Base-by-base conservation (phyloP, 1,140 invertebrate genomes). In the Lepidurus apus region DNA sequence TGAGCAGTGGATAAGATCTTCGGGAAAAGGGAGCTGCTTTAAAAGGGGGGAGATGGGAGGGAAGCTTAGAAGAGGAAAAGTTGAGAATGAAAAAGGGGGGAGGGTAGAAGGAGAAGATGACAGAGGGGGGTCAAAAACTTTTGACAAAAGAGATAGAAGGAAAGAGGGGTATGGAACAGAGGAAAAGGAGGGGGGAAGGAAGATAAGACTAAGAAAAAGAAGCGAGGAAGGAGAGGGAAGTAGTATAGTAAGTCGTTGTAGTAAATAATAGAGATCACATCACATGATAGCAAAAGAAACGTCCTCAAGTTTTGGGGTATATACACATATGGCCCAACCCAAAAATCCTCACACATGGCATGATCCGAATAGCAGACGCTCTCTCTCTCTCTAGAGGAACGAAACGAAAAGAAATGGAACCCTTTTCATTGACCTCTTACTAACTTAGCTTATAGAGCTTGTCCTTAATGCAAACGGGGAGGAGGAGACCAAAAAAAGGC, bases 211-310 rank as follows among this genome's bases (percentile, higher is more conserved):
- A 45, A n/a, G 42, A 73, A 74, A 47, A 77, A 74, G 42, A 78
- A 77, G 77, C n/a, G 77, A 75, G 43, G 13, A 77, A 75, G 44
- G 44, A 80, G 43, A 75, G 77, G 65, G 78, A 47, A 44, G 74
- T 44, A 74, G 77, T 73, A 44, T 78, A 73, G 77, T 75, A 74
- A 34, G 45, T 11, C 21, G 43, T 74, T 78, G 34, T 26, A 44
- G 43, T 74, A 74, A 44, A 13, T 74, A 42, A 78, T 74, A 43
- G 74, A 73, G 74, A 43, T 24, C 34, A 76, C 43, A 45, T 43
- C 43, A 17, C 24, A 44, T 26, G 24, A 45, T 76, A 47, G 24
- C 11, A 6, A 17, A 26, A 43, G 44, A 24, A 21, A 76, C 43
- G 24, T 76, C 47, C 44, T 76, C 44, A 65, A 65, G 53, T 65